Conservation (phyloP, 2,113 vertebrate genomes). For the Procavia capensis region DNA sequence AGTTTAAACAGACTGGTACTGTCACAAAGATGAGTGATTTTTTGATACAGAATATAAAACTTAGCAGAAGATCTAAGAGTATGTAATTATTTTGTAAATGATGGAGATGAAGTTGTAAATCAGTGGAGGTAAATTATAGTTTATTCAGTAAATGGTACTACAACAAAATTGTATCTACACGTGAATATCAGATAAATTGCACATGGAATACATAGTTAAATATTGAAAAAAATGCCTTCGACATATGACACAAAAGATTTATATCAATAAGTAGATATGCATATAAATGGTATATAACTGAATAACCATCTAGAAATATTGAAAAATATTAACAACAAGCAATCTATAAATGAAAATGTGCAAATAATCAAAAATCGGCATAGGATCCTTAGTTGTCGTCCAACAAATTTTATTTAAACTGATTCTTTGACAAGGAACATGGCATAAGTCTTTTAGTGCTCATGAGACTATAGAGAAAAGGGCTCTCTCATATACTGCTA, state of each 20-base stretch:
- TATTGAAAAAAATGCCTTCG: not conserved
- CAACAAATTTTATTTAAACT: not conserved
- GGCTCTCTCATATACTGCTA: not conserved
- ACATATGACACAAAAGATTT: not conserved
- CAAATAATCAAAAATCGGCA: not conserved
- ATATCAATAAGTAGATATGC: not conserved
- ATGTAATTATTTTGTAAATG: not conserved
- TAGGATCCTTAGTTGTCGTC: not conserved
- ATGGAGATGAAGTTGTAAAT: not conserved
- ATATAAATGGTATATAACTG: not conserved
- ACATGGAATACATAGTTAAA: not conserved
- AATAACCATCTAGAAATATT: not conserved
- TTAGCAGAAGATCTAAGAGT: not conserved
- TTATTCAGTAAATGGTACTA: not conserved
- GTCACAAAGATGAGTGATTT: not conserved
- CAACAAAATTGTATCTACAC: not conserved
- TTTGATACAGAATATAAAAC: not conserved
- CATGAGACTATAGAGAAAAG: not conserved
- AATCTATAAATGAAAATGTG: not conserved
- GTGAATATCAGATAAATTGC: not conserved
- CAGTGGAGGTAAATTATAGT: not conserved
- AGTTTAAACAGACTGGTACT: not conserved
- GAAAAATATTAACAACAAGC: not conserved
- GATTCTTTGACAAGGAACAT: not conserved
- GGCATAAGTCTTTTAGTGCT: not conserved